Base-by-base conservation (phyloP, 2,113 vertebrate genomes). In the Thymallus thymallus region DNA sequence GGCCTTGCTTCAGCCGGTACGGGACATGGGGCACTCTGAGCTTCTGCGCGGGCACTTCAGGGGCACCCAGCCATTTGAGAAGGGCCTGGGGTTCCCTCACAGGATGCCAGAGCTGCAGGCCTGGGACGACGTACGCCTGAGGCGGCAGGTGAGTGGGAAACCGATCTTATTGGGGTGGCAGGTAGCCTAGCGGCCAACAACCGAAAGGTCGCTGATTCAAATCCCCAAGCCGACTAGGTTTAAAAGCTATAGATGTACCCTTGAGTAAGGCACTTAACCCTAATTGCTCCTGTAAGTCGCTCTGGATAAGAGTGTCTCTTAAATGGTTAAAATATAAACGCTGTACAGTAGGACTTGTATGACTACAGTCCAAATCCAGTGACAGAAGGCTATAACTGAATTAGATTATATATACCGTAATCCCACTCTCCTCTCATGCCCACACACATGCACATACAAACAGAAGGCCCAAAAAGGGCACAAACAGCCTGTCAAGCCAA, bases 41-140 rank as follows among this genome's bases (percentile, higher is more conserved):
- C 92, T 93, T 76, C 85, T 94, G 66, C 82, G 89, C 0, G 90
- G 91, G 1, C 91, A 93, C 88, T 93, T 91, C 82, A 87, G 92
- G 81, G 91, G 92, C 41, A 92, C 93, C 60, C 92, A 93, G 77
- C 90, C 92, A 0, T 94, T 93, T 72, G 92, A 94, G 84, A 94
- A 93, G 84, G 93, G 92, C 32, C 85, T 93, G 68, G 92, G 91
- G 66, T 93, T 93, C 83, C 92, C 91, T 1, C 91, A 93, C 80
- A 89, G 92, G 69, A 85, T 87, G 23, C 85, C 91, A 7, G 92
- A 93, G 55, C 84, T 93, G 63, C 85, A 87, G 71, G 82, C 81
- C 67, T 94, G 93, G 93, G 93, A 93, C 0, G 91, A 91, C 1
- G 77, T 90, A 46, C 88, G 75, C 30, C 84, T 93, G 22, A 89